phyloP scores from a whole-genome alignment of 2,113 vertebrate species.

The Gnathonemus longibarbis region DNA sequence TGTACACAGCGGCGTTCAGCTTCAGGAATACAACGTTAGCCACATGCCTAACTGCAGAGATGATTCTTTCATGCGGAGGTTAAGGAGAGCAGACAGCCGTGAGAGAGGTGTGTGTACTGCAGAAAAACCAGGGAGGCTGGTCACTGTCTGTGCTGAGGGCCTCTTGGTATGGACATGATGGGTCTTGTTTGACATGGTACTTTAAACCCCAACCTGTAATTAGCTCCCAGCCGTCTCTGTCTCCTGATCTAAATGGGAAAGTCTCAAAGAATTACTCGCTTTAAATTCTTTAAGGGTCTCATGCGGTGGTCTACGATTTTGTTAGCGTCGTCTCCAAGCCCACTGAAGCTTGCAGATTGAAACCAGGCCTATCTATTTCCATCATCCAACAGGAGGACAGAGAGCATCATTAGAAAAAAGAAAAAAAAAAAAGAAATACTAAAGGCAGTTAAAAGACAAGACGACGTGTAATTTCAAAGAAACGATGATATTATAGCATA shows the following conservation, averaged over 20 bases:
- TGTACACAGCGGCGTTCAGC: neutral
- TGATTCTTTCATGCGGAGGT: neutral
- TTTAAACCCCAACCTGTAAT: slow-evolving; percentile 2
- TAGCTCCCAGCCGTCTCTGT: neutral
- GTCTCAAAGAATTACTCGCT: neutral
- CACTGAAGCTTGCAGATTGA: neutral
- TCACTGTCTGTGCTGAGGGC: neutral
- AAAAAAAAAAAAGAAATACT: neutral
- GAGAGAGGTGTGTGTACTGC: neutral
- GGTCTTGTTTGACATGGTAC: neutral
- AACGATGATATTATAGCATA: neutral
- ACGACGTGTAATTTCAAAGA: neutral
- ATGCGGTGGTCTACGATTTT: neutral
- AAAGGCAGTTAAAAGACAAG: neutral
- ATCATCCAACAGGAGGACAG: neutral
- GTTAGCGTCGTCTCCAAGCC: neutral
- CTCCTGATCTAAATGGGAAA: neutral
- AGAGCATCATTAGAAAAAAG: neutral
- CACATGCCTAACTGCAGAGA: neutral
- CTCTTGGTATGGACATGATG: neutral
- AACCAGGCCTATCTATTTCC: neutral
- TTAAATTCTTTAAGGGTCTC: neutral
- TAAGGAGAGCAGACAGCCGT: neutral
- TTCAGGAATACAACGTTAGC: neutral
- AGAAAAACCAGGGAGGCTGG: neutral